Percentiles rank a stretch among this genome's conserved stretches.
phyloP scores from a whole-genome alignment of 2,888 invertebrate species.

The Dinocampus coccinellae region DNA sequence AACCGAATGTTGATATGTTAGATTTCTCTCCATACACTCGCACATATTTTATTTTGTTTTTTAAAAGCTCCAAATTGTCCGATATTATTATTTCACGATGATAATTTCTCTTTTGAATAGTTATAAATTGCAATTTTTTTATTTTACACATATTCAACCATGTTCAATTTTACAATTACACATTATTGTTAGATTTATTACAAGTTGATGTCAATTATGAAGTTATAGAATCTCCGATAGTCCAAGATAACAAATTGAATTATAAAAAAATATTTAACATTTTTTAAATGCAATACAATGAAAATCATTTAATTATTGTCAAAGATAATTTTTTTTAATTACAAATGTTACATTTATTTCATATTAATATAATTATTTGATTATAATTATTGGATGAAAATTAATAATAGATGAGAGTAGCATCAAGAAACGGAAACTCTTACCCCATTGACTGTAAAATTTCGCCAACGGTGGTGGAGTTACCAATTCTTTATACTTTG shows the following conservation, averaged over 20 bases:
- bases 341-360: too few species aligned
- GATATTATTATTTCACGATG: neutral
- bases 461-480: slow-evolving; percentile 89
- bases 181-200: too few species aligned
- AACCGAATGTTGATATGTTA: neutral
- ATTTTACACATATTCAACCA: neutral
- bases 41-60: too few species aligned
- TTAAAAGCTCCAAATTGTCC: neutral
- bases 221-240: too few species aligned
- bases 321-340: too few species aligned
- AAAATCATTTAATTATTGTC: neutral
- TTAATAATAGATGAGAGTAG: slow-evolving; percentile 53
- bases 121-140: too few species aligned
- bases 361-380: neutral
- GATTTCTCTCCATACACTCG: neutral
- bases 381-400: neutral
- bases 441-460: slow-evolving; percentile 79
- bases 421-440: slow-evolving; percentile 82
- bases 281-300: neutral
- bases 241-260: too few species aligned
- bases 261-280: too few species aligned
- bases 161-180: too few species aligned
- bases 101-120: too few species aligned
- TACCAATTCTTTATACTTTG: slow-evolving; percentile 76
- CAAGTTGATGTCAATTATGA: neutral